phyloP scores from a whole-genome alignment of 2,888 invertebrate genomes.

The Escarpia spicata region DNA sequence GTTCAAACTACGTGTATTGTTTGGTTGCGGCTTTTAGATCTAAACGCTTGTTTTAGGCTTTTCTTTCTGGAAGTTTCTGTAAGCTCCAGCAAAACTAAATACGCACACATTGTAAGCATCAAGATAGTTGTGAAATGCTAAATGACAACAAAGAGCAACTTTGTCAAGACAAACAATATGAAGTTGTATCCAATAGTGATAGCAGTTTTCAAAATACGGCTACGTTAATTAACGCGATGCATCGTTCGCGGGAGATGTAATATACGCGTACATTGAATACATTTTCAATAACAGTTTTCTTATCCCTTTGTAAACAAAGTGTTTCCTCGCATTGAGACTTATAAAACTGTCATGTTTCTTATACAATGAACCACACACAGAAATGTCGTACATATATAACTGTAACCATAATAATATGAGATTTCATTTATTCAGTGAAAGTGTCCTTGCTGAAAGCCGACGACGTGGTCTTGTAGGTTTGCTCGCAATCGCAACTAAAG shows the following conservation, averaged over 20 bases:
- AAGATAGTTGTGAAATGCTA: not conserved
- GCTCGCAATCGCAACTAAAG: not conserved
- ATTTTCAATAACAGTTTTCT: not conserved
- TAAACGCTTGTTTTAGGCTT: not conserved
- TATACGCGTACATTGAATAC: not conserved
- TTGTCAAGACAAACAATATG: not conserved
- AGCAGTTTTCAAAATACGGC: not conserved
- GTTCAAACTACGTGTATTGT: not conserved
- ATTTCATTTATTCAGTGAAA: not conserved
- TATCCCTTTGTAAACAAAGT: not conserved
- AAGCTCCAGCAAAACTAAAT: not conserved
- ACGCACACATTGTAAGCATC: not conserved
- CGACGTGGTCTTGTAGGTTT: not conserved
- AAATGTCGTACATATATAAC: not conserved
- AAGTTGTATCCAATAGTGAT: not conserved
- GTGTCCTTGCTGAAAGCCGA: too few relatives aligned
- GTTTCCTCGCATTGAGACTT: not conserved
- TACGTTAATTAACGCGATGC: not conserved
- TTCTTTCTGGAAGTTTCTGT: not conserved
- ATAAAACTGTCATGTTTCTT: not conserved
- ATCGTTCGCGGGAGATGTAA: not conserved
- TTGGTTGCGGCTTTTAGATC: not conserved
- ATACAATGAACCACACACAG: not conserved
- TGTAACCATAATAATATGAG: not conserved
- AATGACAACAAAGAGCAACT: not conserved